Evolutionary conservation across 2,113 vertebrate genomes (phyloP), one percentile per base, ranked within the genome.

Genomic region (Lepidothrix coronata): DNA sequence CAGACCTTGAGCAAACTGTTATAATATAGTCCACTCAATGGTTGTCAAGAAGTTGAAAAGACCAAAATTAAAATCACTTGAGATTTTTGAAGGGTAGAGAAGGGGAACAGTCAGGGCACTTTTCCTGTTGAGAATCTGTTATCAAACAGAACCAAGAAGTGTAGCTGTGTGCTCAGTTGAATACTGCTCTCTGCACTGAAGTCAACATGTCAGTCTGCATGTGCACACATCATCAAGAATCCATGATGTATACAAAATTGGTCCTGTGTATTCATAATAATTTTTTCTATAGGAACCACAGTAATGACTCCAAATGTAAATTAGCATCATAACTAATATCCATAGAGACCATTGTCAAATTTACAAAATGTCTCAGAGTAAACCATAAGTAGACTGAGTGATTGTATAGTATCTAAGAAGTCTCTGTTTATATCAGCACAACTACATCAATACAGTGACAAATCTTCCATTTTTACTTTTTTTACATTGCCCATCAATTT

Each of bases 251-350:
- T 79, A 28, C 27, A 43, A 82, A 88, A 66, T 77, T 22, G 51
- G 20, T 71, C 91, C 59, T 2, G 1, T 66, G 21, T 88, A 58
- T 76, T 85, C 30, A 11, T 83, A 62, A 51, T 41, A 51, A 25
- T 8, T 85, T 82, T 72, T 77, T 46, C 33, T 65, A 6, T 18
- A 63, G 49, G 9, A 89, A n/a, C 48, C n/a, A n/a, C 28, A 30
- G 11, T 63, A 67, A 30, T 80, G 72, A 90, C 61, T 95, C 58
- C 23, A 73, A 80, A 83, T 86, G 22, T 87, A 65, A 87, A 85
- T 89, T 68, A 78, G 43, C 33, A 49, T 91, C 12, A 4, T 85
- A 83, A 84, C 49, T 66, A 87, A 52, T 71, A 78, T 4, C 35
- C 14, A 3, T 27, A 14, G 28, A 72, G 79, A 92, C 81, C 41